Percentiles rank a stretch among this genome's conserved stretches.
Conservation (phyloP, 1,140 invertebrate species). For the Augochlora pura region DNA sequence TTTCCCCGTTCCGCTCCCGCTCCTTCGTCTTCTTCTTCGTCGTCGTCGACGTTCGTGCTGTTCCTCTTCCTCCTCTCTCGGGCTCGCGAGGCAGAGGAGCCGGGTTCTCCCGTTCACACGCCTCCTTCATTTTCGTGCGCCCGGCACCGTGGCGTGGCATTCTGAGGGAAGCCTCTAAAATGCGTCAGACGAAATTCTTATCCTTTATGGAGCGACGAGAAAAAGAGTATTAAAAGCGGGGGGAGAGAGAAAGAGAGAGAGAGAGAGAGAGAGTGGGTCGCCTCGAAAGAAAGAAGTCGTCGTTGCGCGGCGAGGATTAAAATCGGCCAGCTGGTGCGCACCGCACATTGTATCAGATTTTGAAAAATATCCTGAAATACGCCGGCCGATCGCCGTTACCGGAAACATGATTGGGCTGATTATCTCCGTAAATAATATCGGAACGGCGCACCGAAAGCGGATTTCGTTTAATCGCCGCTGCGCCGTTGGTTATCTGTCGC, state of each 20-base stretch:
- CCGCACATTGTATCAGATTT: not conserved
- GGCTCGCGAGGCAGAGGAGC: constrained; percentile 4
- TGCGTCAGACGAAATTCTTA: constrained; percentile 23
- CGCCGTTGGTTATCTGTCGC: constrained; percentile 13
- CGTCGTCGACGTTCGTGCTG: constrained; percentile 29
- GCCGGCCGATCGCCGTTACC: constrained; percentile 8
- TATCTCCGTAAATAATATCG: constrained; percentile 36
- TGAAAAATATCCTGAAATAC: not conserved
- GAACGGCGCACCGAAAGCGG: constrained; percentile 10
- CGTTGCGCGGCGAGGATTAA: not conserved
- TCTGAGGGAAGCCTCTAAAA: constrained; percentile 48
- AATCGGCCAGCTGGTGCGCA: not conserved
- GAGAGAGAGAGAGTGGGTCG: too few relatives aligned
- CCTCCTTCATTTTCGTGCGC: constrained; percentile 56
- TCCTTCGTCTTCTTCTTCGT: constrained; percentile 34
- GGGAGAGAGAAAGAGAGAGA: not conserved
- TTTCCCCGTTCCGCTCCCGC: constrained; percentile 39
- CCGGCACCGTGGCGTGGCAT: constrained; percentile 15
- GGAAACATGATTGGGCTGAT: constrained; percentile 25
- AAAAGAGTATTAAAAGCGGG: not conserved
- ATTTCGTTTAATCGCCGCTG: not conserved
- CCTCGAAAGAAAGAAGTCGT: not conserved
- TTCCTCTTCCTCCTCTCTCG: constrained; percentile 9
- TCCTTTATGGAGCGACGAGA: not conserved
- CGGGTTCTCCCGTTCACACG: constrained; percentile 61